Percentiles rank a stretch among this genome's conserved stretches.
Evolutionary conservation across 2,113 vertebrate genomes (phyloP).

Genomic region (Xerus inauris): DNA sequence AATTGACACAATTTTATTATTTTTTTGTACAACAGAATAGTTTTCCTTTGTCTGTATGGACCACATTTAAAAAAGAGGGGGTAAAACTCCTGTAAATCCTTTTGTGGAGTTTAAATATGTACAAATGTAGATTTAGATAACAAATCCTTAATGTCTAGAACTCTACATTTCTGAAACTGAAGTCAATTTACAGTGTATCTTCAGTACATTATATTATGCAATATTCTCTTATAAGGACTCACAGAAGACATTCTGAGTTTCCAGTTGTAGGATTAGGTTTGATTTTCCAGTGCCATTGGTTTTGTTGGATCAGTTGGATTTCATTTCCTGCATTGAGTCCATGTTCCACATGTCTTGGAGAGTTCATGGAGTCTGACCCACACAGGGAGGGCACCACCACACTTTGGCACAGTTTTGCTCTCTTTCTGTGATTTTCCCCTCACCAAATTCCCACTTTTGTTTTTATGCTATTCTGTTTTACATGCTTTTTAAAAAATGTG

Average conservation of each 20-base stretch:
- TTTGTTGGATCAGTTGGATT: background rate
- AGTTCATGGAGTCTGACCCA: background rate
- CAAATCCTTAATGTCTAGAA: background rate
- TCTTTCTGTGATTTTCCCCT: background rate
- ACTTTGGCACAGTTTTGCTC: background rate
- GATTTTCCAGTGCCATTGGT: background rate
- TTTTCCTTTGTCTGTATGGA: background rate
- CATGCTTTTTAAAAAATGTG: too few relatives aligned
- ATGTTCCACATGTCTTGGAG: background rate
- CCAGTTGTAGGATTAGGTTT: background rate
- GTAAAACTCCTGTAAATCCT: background rate
- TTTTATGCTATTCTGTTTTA: background rate
- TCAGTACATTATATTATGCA: background rate
- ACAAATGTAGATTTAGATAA: background rate
- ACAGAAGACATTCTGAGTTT: background rate
- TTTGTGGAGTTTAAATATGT: background rate
- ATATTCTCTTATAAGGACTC: background rate
- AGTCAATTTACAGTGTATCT: background rate
- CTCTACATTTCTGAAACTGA: background rate
- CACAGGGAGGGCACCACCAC: background rate
- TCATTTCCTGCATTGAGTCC: background rate
- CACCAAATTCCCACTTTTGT: background rate
- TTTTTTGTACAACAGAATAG: background rate
- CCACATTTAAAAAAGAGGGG: background rate
- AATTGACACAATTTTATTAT: too few relatives aligned